Percentiles rank a stretch among this genome's conserved stretches.
Conservation (phyloP, 2,113 vertebrate species). For the Sula dactylatra region DNA sequence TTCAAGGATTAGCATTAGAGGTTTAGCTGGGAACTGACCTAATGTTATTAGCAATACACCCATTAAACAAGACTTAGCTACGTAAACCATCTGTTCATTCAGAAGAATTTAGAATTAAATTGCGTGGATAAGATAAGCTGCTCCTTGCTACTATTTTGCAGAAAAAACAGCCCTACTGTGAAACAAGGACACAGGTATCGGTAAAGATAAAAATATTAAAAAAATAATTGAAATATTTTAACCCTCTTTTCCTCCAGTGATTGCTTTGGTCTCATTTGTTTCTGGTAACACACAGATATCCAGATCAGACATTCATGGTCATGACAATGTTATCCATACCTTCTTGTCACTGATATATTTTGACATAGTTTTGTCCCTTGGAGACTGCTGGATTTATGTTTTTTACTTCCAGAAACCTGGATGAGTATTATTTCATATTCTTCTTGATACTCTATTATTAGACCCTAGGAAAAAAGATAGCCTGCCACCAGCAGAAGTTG, state of each 20-base stretch:
- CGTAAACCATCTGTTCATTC: conserved; percentile 24
- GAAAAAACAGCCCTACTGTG: not conserved
- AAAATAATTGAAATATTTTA: conserved; percentile 8
- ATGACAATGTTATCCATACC: not conserved
- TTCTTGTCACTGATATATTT: not conserved
- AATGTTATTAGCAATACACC: conserved; percentile 13
- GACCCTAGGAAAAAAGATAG: not conserved
- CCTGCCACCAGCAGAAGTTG: not conserved
- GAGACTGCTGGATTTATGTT: not conserved
- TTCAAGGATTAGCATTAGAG: conserved; percentile 29
- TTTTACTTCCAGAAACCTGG: not conserved
- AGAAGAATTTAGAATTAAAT: not conserved
- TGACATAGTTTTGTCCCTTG: not conserved
- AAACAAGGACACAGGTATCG: not conserved
- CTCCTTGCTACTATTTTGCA: not conserved
- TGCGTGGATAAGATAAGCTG: not conserved
- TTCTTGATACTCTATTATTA: not conserved
- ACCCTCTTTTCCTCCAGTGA: not conserved
- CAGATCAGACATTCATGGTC: not conserved
- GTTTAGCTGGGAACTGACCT: conserved; percentile 11
- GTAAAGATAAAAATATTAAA: not conserved
- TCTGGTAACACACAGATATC: not conserved
- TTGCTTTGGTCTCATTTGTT: not conserved
- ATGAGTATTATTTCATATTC: not conserved
- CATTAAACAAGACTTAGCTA: conserved; percentile 28